phyloP scores from a whole-genome alignment of 2,113 vertebrate genomes.

The Girardinichthys multiradiatus region DNA sequence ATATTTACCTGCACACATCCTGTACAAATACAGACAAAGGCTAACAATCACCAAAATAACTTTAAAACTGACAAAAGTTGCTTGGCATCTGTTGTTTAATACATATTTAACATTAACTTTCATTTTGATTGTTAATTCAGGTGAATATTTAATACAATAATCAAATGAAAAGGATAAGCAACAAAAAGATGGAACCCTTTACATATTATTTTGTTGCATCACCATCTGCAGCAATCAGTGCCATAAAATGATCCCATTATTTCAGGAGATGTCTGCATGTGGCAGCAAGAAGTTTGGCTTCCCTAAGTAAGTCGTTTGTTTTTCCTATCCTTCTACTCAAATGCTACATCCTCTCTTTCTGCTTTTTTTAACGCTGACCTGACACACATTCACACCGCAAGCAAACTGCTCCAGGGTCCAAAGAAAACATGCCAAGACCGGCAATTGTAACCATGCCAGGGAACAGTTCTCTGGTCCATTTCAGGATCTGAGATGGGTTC shows the following conservation, averaged over 20 bases:
- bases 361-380: too few species aligned
- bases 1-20: neutral
- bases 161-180: neutral
- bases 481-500: too few species aligned
- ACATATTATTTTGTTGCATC: neutral
- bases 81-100: neutral
- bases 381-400: too few species aligned
- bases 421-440: too few species aligned
- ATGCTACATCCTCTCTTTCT: too few species aligned
- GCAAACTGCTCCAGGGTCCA: too few species aligned
- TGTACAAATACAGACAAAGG: neutral
- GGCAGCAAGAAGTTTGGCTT: too few species aligned
- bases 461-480: too few species aligned
- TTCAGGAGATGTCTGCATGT: too few species aligned
- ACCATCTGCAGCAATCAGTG: neutral
- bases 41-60: neutral
- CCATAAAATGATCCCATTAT: neutral
- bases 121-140: neutral
- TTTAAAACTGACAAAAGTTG: neutral
- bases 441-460: too few species aligned
- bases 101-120: neutral
- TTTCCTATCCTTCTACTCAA: too few species aligned
- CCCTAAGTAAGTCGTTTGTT: too few species aligned
- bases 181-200: neutral
- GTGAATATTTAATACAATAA: neutral